Conservation (phyloP, 1,140 invertebrate species). For the Tyrophagus putrescentiae region DNA sequence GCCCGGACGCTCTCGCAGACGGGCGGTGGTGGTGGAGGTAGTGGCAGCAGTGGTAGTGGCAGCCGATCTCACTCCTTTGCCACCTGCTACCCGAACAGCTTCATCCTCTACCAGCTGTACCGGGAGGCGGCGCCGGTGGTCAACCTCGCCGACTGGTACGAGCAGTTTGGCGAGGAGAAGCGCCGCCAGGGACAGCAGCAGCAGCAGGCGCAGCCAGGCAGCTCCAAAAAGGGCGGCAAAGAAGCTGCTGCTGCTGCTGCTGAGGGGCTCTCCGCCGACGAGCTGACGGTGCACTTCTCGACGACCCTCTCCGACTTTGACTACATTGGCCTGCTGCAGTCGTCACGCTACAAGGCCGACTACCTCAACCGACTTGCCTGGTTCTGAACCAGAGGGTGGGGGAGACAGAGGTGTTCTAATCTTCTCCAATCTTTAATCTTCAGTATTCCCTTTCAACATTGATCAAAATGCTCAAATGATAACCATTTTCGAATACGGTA, state of each 20-base stretch:
- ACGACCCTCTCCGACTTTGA: constrained; percentile 17
- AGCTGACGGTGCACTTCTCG: constrained; percentile 6
- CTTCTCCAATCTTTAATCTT: too few relatives aligned
- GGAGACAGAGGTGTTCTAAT: too few relatives aligned
- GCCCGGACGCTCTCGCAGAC: not conserved
- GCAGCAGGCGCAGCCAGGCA: not conserved
- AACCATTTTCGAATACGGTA: too few relatives aligned
- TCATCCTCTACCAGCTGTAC: not conserved
- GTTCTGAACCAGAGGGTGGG: too few relatives aligned
- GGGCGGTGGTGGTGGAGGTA: not conserved
- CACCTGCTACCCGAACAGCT: not conserved
- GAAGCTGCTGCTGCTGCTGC: not conserved
- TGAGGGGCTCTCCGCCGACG: too few relatives aligned
- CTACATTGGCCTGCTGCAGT: constrained; percentile 14
- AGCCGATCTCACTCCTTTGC: not conserved
- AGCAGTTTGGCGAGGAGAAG: not conserved
- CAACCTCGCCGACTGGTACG: constrained; percentile 14
- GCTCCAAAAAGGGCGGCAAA: not conserved
- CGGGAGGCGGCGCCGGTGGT: not conserved
- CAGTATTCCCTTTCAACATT: too few relatives aligned
- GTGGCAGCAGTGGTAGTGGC: too few relatives aligned
- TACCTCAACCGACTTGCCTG: constrained; percentile 10
- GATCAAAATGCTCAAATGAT: too few relatives aligned
- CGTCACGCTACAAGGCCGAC: constrained; percentile 3
- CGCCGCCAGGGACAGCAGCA: not conserved